Evolutionary conservation across 2,888 invertebrate genomes (phyloP), one percentile per base, ranked within the genome.

Genomic region (Kuschelorhynchus macadamiae): DNA sequence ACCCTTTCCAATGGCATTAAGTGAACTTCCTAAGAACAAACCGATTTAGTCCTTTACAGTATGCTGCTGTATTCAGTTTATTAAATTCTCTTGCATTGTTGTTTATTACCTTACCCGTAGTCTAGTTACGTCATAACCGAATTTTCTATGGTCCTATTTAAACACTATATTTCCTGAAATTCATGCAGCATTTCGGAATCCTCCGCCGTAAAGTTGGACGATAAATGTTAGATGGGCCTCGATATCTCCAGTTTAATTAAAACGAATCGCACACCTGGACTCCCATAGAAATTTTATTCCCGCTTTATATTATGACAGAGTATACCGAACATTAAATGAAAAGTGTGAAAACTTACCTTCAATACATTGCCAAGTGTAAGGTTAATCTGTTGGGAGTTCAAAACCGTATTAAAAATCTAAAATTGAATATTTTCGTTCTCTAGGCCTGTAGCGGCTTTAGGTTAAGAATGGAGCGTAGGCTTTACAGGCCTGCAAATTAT

Each of bases 111-210:
- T 18, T 20, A 12, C 16, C 39, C 49, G 39, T 50, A 60, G 16
- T 18, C 16, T 30, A 30, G 17, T 14, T 42, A 30, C 44, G 67
- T 64, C 67, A 21, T 64, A 67, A 75, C 72, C 76, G 78, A 79
- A 79, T 77, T 77, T 73, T 74, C 72, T 71, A 75, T 77, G 75
- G 77, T 77, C 78, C 77, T 77, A 79, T 79, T 80, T 76, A 75
- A 77, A 74, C 77, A 80, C 78, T 80, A 79, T 79, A 79, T 52
- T 52, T 33, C 12, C 33, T 33, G 30, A 32, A 52, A 52, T 52
- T 30, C 17, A 52, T 52, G 32, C 30, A 25, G 9, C 17, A 12
- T 8, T 32, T 36, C 42, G 42, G 2, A 11, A 47, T 47, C 47
- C 47, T 39, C 44, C 42, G 30, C 30, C 20, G 12, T 56, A 56